Conservation (phyloP, 2,113 vertebrate species). For the Gambusia holbrooki region DNA sequence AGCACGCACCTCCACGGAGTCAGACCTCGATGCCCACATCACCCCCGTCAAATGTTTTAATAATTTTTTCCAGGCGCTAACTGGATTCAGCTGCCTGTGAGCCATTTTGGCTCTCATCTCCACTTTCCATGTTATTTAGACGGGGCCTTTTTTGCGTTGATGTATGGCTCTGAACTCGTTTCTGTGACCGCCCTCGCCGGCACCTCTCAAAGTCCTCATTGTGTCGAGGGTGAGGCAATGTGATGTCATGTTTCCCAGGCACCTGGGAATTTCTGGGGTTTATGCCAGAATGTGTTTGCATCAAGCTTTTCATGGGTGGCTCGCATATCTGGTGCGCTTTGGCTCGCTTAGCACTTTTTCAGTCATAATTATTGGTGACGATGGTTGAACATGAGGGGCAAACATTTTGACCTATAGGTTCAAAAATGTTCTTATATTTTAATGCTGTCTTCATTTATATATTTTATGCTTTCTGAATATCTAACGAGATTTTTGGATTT, state of each 20-base stretch:
- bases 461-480: too few species aligned
- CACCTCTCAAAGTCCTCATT: conserved; percentile 84
- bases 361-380: conserved; percentile 59
- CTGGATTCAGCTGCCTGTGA: conserved; percentile 79
- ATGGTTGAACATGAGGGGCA: conserved; percentile 16
- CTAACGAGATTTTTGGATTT: too few species aligned
- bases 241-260: conserved; percentile 86
- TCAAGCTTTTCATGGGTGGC: conserved; percentile 37
- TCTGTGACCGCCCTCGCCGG: conserved; percentile 56
- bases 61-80: conserved; percentile 84
- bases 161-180: conserved; percentile 56
- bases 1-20: conserved; percentile 56
- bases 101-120: conserved; percentile 77
- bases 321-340: conserved; percentile 24
- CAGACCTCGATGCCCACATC: conserved; percentile 45
- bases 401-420: conserved; percentile 13
- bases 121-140: conserved; percentile 73
- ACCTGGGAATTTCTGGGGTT: conserved; percentile 73
- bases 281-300: conserved; percentile 62
- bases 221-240: conserved; percentile 59
- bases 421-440: background rate
- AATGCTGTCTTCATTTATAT: too few species aligned
- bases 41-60: conserved; percentile 42
- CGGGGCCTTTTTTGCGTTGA: conserved; percentile 65
- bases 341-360: conserved; percentile 48